Conservation (phyloP, 2,797 vertebrate species). For the Rhinogobio ventralis region DNA sequence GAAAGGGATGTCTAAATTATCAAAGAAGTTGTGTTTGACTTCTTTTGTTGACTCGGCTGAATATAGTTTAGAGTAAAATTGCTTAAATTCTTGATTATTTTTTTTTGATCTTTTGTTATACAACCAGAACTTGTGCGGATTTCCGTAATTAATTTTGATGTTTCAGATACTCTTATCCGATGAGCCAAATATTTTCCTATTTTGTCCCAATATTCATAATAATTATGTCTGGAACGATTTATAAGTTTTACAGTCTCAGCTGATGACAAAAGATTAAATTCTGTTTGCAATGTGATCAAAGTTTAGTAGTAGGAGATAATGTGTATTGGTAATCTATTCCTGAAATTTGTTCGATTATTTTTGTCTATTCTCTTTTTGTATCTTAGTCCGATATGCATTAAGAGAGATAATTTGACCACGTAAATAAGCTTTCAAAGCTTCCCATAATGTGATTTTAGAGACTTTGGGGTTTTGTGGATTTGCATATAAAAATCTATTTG, state of each 20-base stretch:
- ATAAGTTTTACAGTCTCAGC: background rate
- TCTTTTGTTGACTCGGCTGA: too few relatives aligned
- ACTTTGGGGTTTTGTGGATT: background rate
- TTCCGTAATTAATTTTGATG: background rate
- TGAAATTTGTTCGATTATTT: background rate
- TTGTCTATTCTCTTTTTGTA: background rate
- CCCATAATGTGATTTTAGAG: background rate
- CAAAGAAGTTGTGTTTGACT: too few relatives aligned
- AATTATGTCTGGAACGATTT: background rate
- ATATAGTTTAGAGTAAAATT: too few relatives aligned
- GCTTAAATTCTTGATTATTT: background rate
- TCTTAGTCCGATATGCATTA: background rate
- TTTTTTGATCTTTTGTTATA: background rate
- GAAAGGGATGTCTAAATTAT: too few relatives aligned
- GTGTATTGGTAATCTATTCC: too few relatives aligned
- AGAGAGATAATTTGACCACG: background rate
- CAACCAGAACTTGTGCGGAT: background rate
- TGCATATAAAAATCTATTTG: slow-evolving; percentile 10
- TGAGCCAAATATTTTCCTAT: background rate
- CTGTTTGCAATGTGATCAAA: background rate
- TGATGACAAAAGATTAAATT: too few relatives aligned
- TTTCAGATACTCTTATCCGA: background rate
- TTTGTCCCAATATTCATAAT: background rate
- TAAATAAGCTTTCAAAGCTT: background rate
- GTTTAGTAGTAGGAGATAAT: background rate